Evolutionary conservation across 2,113 vertebrate species (phyloP).

Genomic region (Colossoma macropomum): DNA sequence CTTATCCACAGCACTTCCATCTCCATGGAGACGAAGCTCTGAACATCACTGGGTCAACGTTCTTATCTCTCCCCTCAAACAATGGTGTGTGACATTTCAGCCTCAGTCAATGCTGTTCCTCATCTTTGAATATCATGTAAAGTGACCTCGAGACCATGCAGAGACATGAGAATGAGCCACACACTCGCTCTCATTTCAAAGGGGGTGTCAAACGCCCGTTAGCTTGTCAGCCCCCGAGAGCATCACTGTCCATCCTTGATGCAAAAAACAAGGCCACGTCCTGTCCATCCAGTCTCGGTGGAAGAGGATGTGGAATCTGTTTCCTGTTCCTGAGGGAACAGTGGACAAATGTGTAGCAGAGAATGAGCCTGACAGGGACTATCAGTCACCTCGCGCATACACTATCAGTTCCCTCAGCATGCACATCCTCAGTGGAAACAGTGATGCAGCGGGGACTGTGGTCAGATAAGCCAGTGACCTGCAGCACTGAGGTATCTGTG

Average conservation of each 20-base stretch:
- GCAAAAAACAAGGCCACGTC: slow-evolving; percentile 64
- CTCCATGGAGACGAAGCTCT: slow-evolving; percentile 23
- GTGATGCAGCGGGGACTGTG: slow-evolving; percentile 29
- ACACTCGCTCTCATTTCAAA: slow-evolving; percentile 10
- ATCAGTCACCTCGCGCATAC: slow-evolving; percentile 26
- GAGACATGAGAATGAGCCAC: background rate
- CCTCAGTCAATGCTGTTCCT: background rate
- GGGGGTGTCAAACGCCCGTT: background rate
- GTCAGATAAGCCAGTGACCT: slow-evolving; percentile 39
- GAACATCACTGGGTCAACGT: slow-evolving; percentile 51
- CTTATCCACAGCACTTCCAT: slow-evolving; percentile 50
- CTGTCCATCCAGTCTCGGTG: slow-evolving; percentile 62
- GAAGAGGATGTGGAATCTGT: slow-evolving; percentile 65
- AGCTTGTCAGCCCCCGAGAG: slow-evolving; percentile 17
- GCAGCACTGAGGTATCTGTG: background rate
- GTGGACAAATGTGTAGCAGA: slow-evolving; percentile 51
- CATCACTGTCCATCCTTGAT: slow-evolving; percentile 57
- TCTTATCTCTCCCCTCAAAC: slow-evolving; percentile 23
- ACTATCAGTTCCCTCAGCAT: slow-evolving; percentile 59
- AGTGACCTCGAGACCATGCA: background rate
- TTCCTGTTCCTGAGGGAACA: slow-evolving; percentile 55
- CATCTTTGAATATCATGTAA: background rate
- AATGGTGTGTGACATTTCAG: background rate
- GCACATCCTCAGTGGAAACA: slow-evolving; percentile 75
- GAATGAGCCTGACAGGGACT: slow-evolving; percentile 39